phyloP scores from a whole-genome alignment of 2,113 vertebrate species.

The Cyprinodon variegatus region DNA sequence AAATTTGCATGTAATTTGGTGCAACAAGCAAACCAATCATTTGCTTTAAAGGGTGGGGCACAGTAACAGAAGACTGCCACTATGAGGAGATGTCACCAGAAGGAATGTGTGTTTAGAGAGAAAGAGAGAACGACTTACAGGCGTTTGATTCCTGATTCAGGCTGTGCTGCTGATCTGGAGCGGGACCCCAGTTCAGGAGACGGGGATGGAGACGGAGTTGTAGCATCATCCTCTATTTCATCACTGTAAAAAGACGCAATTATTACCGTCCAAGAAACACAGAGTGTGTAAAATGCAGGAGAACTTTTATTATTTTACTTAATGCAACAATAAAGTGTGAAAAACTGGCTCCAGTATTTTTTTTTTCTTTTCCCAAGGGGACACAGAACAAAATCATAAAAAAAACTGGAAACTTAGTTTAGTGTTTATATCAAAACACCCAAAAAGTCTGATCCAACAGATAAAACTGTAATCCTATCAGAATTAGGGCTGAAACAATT shows the following conservation, averaged over 20 bases:
- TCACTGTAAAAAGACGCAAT: slow-evolving; percentile 80
- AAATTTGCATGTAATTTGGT: too few relatives aligned
- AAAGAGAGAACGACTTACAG: slow-evolving; percentile 83
- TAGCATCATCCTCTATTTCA: slow-evolving; percentile 87
- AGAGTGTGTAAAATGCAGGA: neutral
- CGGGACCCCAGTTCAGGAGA: slow-evolving; percentile 75
- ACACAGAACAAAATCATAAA: too few relatives aligned
- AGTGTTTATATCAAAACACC: too few relatives aligned
- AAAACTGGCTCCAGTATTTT: too few relatives aligned
- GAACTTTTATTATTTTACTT: too few relatives aligned
- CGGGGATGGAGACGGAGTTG: slow-evolving; percentile 76
- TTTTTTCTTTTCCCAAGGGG: too few relatives aligned
- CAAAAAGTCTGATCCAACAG: too few relatives aligned
- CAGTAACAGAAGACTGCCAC: neutral
- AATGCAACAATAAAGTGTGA: too few relatives aligned
- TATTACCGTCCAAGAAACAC: neutral
- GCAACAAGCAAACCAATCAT: neutral
- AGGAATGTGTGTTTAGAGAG: too few relatives aligned
- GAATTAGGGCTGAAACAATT: too few relatives aligned
- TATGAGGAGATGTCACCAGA: neutral
- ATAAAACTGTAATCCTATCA: too few relatives aligned
- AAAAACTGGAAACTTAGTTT: too few relatives aligned
- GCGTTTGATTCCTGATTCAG: slow-evolving; percentile 95
- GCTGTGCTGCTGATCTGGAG: slow-evolving; percentile 81
- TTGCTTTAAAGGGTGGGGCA: neutral